Evolutionary conservation across 2,797 vertebrate genomes (phyloP).

Genomic region (Rhadinocentrus ornatus): DNA sequence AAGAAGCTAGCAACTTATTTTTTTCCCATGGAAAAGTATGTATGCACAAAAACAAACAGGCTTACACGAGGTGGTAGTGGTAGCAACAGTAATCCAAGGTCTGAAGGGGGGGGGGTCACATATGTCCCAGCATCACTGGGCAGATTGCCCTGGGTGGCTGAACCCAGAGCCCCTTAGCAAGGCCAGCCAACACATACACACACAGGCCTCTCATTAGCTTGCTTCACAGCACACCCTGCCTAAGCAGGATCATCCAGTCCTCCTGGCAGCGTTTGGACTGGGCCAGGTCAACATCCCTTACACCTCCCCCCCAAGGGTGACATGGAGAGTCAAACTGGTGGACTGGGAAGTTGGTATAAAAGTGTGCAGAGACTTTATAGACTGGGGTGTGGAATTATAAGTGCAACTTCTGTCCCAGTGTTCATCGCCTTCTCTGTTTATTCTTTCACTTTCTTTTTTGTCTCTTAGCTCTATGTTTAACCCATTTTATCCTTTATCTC

Average conservation of each 20-base stretch:
- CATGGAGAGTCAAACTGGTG: conserved; percentile 47
- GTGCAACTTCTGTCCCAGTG: conserved; percentile 24
- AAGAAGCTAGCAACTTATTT: conserved; percentile 38
- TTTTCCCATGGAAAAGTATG: neutral
- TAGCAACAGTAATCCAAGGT: conserved; percentile 66
- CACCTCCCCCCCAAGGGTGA: conserved; percentile 38
- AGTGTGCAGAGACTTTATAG: conserved; percentile 24
- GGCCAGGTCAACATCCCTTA: conserved; percentile 66
- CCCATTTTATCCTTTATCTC: neutral
- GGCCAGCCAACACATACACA: conserved; percentile 50
- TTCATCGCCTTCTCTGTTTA: conserved; percentile 17
- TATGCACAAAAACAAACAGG: neutral
- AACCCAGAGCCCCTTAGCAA: conserved; percentile 60
- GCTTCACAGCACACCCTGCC: conserved; percentile 73
- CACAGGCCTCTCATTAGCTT: conserved; percentile 76
- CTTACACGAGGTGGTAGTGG: conserved; percentile 20
- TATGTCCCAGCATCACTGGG: conserved; percentile 71
- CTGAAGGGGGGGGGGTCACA: conserved; percentile 63
- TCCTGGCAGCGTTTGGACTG: conserved; percentile 71
- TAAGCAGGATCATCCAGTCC: conserved; percentile 81
- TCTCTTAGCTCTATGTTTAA: neutral
- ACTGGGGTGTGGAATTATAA: conserved; percentile 10
- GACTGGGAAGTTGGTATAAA: conserved; percentile 43
- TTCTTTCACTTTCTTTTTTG: conserved; percentile 4
- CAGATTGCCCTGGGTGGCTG: conserved; percentile 66